Base-by-base conservation (phyloP, 2,888 invertebrate genomes). In the Andrena praecox region DNA sequence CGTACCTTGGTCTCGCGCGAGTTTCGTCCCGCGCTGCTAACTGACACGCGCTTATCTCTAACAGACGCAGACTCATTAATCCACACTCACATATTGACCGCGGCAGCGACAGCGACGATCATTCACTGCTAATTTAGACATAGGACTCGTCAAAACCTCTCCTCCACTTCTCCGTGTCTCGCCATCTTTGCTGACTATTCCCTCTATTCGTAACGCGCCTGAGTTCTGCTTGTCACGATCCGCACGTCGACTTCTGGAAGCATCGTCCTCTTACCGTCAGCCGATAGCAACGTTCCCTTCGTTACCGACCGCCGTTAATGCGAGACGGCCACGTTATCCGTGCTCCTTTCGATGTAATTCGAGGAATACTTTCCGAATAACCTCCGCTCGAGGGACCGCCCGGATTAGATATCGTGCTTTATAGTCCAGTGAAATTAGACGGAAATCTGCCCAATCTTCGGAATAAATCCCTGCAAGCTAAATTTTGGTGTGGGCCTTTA, bases 71-170 rank as follows among this genome's bases (percentile, higher is more conserved):
- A 87, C 86, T 88, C 81, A 84, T 69, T 84, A 78, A 84, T 80
- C 78, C 64, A 76, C 87, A 88, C 86, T 93, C 88, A 90, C 92
- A 91, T 91, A 88, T 90, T 90, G 90, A 76, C 81, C 75, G 48
- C 59, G 59, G 67, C 64, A 50, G 80, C 79, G 82, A 80, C 75
- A 73, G 80, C 79, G 82, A 80, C 75, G 74, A 85, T 89, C 88
- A 76, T 88, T 86, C 75, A 92, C 92, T 90, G 72, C 69, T 82
- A 91, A 93, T 92, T 93, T 92, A 86, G 88, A 90, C 89, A 91
- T 91, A 89, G 87, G 84, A 80, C 42, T 84, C 82, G 77, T 91
- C 89, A 91, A 89, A 92, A 89, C 77, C 87, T 78, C 80, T 82
- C 85, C 75, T 82, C 82, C 88, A 86, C 80, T 85, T 88, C 84